Conservation (phyloP, 1,140 invertebrate species). For the Penaeus indicus region DNA sequence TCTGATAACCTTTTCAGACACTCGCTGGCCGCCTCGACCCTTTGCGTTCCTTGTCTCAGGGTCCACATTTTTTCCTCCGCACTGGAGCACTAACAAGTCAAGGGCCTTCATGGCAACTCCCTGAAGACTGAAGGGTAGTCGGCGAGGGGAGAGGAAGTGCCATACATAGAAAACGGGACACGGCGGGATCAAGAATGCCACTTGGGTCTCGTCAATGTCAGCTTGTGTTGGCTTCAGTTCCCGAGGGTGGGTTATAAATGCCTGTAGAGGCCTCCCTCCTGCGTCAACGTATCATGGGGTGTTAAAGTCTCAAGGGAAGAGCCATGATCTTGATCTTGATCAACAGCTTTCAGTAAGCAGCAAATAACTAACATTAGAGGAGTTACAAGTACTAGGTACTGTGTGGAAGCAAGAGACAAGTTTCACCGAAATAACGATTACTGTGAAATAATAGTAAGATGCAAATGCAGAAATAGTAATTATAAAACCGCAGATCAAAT, state of each 20-base stretch:
- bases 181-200: neutral
- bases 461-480: no score
- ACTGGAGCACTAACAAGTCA: slow-evolving; percentile 52
- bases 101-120: slow-evolving; percentile 51
- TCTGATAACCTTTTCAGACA: neutral
- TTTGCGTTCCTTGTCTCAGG: neutral
- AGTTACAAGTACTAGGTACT: no score
- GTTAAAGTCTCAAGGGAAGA: no score
- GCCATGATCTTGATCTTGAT: no score
- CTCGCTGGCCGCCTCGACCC: neutral
- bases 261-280: no score
- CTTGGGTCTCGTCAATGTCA: neutral
- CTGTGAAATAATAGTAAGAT: no score
- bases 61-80: slow-evolving; percentile 38
- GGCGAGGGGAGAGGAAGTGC: neutral
- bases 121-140: neutral
- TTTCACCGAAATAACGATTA: no score
- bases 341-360: no score
- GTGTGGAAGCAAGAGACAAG: no score
- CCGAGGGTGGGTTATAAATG: neutral
- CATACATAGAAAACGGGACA: slow-evolving; percentile 5
- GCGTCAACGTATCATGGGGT: no score
- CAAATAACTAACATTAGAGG: no score
- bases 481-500: no score
- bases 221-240: neutral